Base-by-base conservation (phyloP, 2,113 vertebrate genomes). In the Ammodytes marinus region DNA sequence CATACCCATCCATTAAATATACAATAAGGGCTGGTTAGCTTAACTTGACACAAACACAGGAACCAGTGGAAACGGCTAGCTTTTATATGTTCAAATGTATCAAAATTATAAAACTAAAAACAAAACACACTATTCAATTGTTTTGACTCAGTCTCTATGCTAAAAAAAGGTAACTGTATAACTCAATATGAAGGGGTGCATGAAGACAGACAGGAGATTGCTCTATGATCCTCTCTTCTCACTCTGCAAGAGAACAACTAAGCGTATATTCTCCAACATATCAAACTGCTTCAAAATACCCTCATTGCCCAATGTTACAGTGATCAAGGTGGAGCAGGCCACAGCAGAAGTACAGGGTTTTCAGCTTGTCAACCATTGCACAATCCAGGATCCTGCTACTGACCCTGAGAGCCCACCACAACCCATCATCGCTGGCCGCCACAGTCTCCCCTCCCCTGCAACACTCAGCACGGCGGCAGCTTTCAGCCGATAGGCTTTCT, bases 401-500 rank as follows among this genome's bases (percentile, higher is more conserved):
- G 82, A 86, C 77, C 72, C 64, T 69, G 37, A 63, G 50, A 83
- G 42, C 49, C 71, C 71, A 52, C 71, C 71, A 52, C 68, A 15
- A 49, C 50, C 47, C 75, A 73, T 83, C 82, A 49, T 55, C 67
- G 4, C 27, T 27, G 27, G 27, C 60, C 0, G 0, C 63, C 55
- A 64, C 79, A 54, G 54, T 47, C 64, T 19, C 52, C 40, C 54
- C 69, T 75, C 64, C 74, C 75, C 64, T 84, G 61, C n/a, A 1
- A 66, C 65, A 64, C 55, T n/a, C 75, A n/a, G 61, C 63, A 47
- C 75, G 75, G 66, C 77, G 66, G 39, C 66, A 64, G 67, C 61
- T 8, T 40, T 71, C 47, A 35, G 74, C 79, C 88, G 84, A 83
- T 86, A 3, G 69, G n/a, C 53, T 79, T 40, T 42, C 27, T n/a